Percentiles rank a stretch among this genome's conserved stretches.
Evolutionary conservation across 23 tunicate species (phyloP).

Genomic region (Phallusia fumigata): DNA sequence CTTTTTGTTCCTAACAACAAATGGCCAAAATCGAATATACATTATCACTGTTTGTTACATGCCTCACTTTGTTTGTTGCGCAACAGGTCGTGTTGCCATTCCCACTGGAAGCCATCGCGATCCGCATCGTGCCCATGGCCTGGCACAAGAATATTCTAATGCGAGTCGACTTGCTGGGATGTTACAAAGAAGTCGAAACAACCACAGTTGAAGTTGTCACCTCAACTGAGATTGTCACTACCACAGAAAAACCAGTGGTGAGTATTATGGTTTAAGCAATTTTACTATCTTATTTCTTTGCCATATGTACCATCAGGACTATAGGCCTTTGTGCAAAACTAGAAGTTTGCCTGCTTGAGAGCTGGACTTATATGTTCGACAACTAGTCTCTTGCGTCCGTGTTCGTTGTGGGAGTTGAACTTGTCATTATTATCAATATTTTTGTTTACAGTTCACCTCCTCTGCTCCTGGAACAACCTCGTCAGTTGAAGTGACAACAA

Average conservation of each 20-base stretch:
- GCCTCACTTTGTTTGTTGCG: neutral
- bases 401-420: too few species aligned
- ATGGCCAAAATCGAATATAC: too few species aligned
- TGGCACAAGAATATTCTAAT: conserved; percentile 50
- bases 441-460: neutral
- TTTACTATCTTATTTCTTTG: too few species aligned
- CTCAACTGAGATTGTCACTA: conserved; percentile 31
- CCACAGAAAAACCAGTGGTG: conserved; percentile 38
- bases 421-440: neutral
- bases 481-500: conserved; percentile 28
- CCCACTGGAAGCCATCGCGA: conserved; percentile 50
- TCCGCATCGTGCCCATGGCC: conserved; percentile 61
- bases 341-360: too few species aligned
- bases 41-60: too few species aligned
- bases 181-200: conserved; percentile 50
- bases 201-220: conserved; percentile 40
- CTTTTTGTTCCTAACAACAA: too few species aligned
- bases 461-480: neutral
- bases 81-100: conserved; percentile 49
- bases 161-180: conserved; percentile 58
- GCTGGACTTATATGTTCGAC: neutral
- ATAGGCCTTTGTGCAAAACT: too few species aligned
- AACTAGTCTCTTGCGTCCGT: too few species aligned
- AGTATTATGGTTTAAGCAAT: neutral
- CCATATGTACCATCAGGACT: too few species aligned